These are phyloP conservation scores for Setophaga kirtlandii DNA, from an alignment of 2,113 vertebrate species.

Conservation along the genomic window DNA sequence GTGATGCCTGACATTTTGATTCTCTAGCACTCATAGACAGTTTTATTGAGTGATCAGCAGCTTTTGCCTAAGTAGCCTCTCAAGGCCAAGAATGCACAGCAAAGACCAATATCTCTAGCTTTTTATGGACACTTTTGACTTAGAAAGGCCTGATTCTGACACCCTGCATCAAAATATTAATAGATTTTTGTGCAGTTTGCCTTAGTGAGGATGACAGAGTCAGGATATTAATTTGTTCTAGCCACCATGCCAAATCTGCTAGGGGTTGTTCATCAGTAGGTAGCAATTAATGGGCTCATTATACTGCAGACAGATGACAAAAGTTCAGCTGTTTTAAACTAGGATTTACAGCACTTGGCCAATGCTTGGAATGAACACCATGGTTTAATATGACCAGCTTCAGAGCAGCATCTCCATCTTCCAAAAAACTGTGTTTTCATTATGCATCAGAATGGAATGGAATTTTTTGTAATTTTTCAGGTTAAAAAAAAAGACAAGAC, in stretches of 20 bases:
- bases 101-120: neutral
- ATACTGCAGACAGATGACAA: neutral
- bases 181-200: conserved; percentile 4
- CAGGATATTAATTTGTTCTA: neutral
- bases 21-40: neutral
- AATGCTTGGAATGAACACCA: neutral
- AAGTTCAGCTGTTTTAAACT: neutral
- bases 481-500: neutral
- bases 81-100: neutral
- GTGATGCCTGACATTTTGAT: neutral
- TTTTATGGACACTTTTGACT: neutral
- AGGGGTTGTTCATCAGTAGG: neutral
- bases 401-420: neutral
- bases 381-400: neutral
- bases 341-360: neutral
- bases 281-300: neutral
- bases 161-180: neutral
- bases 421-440: neutral
- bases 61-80: neutral
- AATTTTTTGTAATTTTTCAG: neutral
- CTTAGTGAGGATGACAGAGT: conserved; percentile 29
- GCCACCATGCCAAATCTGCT: neutral
- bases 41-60: conserved; percentile 21
- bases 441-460: neutral
- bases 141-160: neutral